These are phyloP conservation scores for Lerista edwardsae DNA, from an alignment of 2,797 vertebrate genomes.

Conservation along the genomic window DNA sequence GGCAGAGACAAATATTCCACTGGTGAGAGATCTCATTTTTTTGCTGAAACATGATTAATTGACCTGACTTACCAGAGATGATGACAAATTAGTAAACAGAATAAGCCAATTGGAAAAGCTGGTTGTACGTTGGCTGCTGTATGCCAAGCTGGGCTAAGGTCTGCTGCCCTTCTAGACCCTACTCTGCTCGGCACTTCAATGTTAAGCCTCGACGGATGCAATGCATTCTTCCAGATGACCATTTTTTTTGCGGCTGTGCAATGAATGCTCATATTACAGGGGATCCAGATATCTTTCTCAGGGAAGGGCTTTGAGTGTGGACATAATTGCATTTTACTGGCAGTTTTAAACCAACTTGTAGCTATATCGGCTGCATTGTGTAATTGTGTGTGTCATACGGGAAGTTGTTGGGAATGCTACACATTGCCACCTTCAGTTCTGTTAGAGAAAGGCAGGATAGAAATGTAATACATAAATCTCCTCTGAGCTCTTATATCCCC, in stretches of 20 bases:
- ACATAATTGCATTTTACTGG: too few relatives aligned
- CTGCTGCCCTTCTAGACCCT: background rate
- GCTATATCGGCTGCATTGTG: too few relatives aligned
- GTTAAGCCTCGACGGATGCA: too few relatives aligned
- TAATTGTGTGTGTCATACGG: too few relatives aligned
- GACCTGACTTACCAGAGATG: conserved; percentile 76
- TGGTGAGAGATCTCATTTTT: conserved; percentile 75
- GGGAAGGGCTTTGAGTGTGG: background rate
- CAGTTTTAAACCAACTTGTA: background rate
- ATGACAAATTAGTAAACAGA: conserved; percentile 75
- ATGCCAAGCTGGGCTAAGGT: background rate
- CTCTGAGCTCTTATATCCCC: too few relatives aligned
- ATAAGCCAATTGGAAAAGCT: conserved; percentile 68
- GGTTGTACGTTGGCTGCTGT: background rate
- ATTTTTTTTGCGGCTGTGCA: background rate
- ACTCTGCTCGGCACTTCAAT: background rate
- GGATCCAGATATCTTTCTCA: background rate
- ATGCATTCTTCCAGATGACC: too few relatives aligned
- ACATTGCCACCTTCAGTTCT: too few relatives aligned
- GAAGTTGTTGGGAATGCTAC: too few relatives aligned
- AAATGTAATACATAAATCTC: too few relatives aligned
- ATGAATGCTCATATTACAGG: background rate
- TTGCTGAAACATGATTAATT: conserved; percentile 79
- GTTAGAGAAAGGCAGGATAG: too few relatives aligned
- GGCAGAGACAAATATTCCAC: conserved; percentile 74